Conservation (phyloP, 2,113 vertebrate genomes). For the Vireo altiloquus region DNA sequence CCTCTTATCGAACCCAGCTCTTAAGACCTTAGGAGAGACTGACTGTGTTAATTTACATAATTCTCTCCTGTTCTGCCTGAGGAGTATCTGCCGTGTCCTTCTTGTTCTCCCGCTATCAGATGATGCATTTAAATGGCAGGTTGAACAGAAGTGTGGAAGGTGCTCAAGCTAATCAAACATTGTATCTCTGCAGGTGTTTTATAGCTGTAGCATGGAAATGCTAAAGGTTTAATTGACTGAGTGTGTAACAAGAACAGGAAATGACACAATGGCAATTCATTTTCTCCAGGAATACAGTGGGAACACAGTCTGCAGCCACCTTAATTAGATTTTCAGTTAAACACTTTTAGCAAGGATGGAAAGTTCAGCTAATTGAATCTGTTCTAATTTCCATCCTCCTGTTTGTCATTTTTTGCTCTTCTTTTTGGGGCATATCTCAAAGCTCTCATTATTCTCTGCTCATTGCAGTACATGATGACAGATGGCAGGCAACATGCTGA, state of each 20-base stretch:
- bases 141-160: not conserved
- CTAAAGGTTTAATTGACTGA: not conserved
- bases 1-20: not conserved
- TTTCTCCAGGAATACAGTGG: not conserved
- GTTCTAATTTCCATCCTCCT: conserved; percentile 31
- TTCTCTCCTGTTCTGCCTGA: not conserved
- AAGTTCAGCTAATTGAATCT: conserved; percentile 34
- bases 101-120: not conserved
- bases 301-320: not conserved
- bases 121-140: not conserved
- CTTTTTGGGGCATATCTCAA: not conserved
- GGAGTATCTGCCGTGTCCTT: not conserved
- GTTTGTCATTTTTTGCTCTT: not conserved
- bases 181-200: not conserved
- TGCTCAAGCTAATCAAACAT: not conserved
- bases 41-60: not conserved
- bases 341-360: conserved; percentile 11
- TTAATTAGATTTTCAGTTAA: conserved; percentile 21
- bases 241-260: conserved; percentile 32
- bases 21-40: not conserved
- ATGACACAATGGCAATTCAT: conserved; percentile 16
- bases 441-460: not conserved
- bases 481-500: conserved; percentile 21
- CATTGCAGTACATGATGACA: not conserved
- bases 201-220: not conserved